Evolutionary conservation across 1,140 invertebrate genomes (phyloP), one percentile per base, ranked within the genome.

Genomic region (Callitettix versicolor): DNA sequence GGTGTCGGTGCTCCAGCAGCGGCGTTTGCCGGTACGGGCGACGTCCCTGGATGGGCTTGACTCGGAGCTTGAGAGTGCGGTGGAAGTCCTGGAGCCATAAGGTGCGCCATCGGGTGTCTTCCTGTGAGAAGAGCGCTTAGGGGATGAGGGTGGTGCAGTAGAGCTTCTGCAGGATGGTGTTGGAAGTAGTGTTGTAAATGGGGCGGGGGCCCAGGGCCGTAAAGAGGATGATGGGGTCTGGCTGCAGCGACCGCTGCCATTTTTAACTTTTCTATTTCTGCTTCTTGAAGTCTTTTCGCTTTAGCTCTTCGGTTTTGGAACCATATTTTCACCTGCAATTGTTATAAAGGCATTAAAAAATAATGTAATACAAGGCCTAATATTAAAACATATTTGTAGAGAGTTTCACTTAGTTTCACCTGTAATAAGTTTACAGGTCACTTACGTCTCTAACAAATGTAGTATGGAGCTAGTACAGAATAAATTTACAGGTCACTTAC

Each of bases 241-340:
- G 80, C 69, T 1, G 79, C 77, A 14, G 82, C 84, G 48, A 81
- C 69, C 1, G 79, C 76, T 12, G 82, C 84, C 84, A 88, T 86
- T 68, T 86, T 84, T 59, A 90, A 70, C 70, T 90, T 91, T 71
- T 91, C 90, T 61, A 93, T 81, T 77, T 95, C 92, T 26, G 92
- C 91, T 70, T 97, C 92, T 68, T 95, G 91, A 7, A 96, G 76
- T 20, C 93, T 79, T 69, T 97, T 97, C 61, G 89, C 88, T 72
- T 97, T 96, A 48, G 93, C 93, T 40, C 93, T 74, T 6, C 93
- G 79, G 70, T 97, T 97, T 81, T 97, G 93, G 70, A 96, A 97
- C 93, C 93, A 97, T 63, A 95, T 97, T 79, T 95, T 96, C 51
- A 93, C 88, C 83, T 90, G 76, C 36, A 73, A 76, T 59, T 15